Conservation (phyloP, 2,797 vertebrate species). For the Myotis myotis region DNA sequence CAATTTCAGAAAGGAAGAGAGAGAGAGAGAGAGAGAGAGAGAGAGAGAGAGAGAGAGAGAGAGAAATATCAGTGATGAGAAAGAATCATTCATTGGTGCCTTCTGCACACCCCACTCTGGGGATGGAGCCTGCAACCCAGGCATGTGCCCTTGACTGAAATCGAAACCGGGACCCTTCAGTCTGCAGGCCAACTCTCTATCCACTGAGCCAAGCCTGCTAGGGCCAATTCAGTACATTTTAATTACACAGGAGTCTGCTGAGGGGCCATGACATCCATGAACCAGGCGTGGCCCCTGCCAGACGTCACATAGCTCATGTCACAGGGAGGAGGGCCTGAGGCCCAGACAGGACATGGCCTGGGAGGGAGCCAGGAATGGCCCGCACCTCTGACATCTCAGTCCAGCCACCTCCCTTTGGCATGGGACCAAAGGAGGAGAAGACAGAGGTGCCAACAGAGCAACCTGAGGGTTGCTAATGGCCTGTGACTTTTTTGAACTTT, state of each 20-base stretch:
- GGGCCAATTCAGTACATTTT: not conserved
- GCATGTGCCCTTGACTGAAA: too few species aligned
- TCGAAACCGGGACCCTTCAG: too few species aligned
- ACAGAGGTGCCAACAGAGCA: rapidly evolving
- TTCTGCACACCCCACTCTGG: too few species aligned
- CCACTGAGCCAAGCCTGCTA: too few species aligned
- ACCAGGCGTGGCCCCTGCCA: not conserved
- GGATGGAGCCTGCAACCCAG: too few species aligned
- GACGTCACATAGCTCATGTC: not conserved
- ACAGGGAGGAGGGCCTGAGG: not conserved
- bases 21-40: too few species aligned
- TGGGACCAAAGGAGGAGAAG: not conserved
- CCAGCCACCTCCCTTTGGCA: too few species aligned
- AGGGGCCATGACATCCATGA: rapidly evolving
- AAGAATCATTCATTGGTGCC: too few species aligned
- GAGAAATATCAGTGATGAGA: too few species aligned
- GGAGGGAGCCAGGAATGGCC: not conserved
- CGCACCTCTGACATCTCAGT: rapidly evolving
- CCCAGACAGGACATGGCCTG: rapidly evolving
- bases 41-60: too few species aligned
- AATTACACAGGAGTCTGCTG: rapidly evolving
- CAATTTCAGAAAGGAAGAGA: too few species aligned
- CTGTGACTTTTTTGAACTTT: rapidly evolving
- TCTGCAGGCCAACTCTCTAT: too few species aligned
- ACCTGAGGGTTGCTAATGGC: rapidly evolving